A percentile compares a stretch with the other conserved stretches of the same genome.
phyloP scores from a whole-genome alignment of 2,113 vertebrate species.

The Tupaia tana region DNA sequence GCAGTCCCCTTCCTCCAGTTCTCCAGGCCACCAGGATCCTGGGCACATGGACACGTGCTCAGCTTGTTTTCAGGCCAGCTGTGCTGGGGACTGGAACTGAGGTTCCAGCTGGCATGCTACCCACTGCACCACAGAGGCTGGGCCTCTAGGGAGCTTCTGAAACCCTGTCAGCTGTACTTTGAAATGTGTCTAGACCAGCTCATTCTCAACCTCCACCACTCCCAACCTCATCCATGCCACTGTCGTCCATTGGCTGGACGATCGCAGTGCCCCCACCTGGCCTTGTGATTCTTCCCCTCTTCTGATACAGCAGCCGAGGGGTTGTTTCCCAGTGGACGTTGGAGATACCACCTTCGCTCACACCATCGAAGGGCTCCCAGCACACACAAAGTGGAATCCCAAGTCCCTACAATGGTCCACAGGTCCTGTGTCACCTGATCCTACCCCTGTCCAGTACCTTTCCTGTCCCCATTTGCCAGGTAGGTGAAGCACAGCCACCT shows the following conservation, averaged over 20 bases:
- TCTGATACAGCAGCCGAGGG: not conserved
- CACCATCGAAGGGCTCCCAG: not conserved
- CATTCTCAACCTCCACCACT: not conserved
- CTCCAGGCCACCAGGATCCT: too few relatives aligned
- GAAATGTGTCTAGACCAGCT: conserved; percentile 15
- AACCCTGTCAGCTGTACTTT: not conserved
- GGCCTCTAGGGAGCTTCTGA: not conserved
- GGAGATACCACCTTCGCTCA: not conserved
- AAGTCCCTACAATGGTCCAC: not conserved
- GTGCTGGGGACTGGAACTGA: too few relatives aligned
- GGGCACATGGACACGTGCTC: too few relatives aligned
- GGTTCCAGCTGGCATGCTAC: too few relatives aligned
- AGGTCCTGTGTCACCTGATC: not conserved
- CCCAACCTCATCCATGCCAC: not conserved
- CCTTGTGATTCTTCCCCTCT: not conserved
- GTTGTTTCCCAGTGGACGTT: not conserved
- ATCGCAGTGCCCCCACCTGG: not conserved
- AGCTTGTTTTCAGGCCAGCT: too few relatives aligned
- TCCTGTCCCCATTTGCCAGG: not conserved
- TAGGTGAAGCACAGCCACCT: not conserved
- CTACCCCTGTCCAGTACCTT: not conserved
- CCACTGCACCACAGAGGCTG: too few relatives aligned
- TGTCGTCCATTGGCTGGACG: not conserved
- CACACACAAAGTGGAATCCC: not conserved
- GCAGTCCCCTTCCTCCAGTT: too few relatives aligned